Conservation (phyloP, 2,113 vertebrate species). For the Mixornis gularis region DNA sequence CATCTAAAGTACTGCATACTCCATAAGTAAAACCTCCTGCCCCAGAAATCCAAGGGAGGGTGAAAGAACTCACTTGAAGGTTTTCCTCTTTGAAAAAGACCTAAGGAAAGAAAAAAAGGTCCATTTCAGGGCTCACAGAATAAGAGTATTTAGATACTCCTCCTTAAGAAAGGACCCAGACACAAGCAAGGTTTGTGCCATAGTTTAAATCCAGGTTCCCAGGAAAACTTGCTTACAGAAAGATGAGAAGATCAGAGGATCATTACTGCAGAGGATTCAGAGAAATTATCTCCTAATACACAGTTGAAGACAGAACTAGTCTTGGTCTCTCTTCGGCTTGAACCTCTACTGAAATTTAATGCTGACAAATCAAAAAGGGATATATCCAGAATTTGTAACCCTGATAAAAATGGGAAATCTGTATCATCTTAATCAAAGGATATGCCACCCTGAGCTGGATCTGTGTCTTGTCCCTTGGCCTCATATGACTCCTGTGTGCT, state of each 20-base stretch:
- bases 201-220: slow-evolving; percentile 65
- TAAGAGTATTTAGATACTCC: slow-evolving; percentile 70
- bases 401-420: slow-evolving; percentile 71
- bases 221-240: slow-evolving; percentile 67
- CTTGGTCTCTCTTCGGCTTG: slow-evolving; percentile 68
- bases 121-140: slow-evolving; percentile 58
- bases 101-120: slow-evolving; percentile 57
- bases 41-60: slow-evolving; percentile 63
- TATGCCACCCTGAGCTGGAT: slow-evolving; percentile 68
- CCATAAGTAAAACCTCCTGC: slow-evolving; percentile 62
- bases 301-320: slow-evolving; percentile 69
- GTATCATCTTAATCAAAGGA: slow-evolving; percentile 80
- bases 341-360: slow-evolving; percentile 74
- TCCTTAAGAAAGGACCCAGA: slow-evolving; percentile 61
- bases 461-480: slow-evolving; percentile 70
- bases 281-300: slow-evolving; percentile 69
- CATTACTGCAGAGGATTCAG: slow-evolving; percentile 71
- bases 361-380: slow-evolving; percentile 76
- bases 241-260: slow-evolving; percentile 68
- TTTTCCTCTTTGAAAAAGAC: slow-evolving; percentile 64
- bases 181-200: slow-evolving; percentile 57
- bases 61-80: slow-evolving; percentile 66
- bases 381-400: slow-evolving; percentile 69
- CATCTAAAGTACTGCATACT: slow-evolving; percentile 45
- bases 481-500: slow-evolving; percentile 62